Conservation (phyloP, 2,113 vertebrate genomes). For the Fulica atra region DNA sequence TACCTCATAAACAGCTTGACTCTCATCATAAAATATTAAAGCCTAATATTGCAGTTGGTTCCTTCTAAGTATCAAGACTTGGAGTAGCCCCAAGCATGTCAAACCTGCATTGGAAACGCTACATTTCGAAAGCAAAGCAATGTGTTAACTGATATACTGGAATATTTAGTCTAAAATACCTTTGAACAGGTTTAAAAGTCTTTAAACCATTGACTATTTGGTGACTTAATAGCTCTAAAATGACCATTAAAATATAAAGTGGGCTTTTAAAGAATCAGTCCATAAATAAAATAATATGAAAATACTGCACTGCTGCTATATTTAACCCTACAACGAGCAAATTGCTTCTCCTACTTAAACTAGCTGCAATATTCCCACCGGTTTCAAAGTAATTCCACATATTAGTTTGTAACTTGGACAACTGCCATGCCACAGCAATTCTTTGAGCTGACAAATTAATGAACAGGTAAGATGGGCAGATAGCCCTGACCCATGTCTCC, state of each 20-base stretch:
- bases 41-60: slow-evolving; percentile 50
- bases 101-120: not conserved
- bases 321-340: slow-evolving; percentile 15
- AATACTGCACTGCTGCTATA: not conserved
- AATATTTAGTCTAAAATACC: slow-evolving; percentile 29
- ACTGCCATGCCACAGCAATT: not conserved
- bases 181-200: not conserved
- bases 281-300: slow-evolving; percentile 9
- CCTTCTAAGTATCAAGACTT: slow-evolving; percentile 26
- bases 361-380: not conserved
- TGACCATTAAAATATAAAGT: slow-evolving; percentile 28
- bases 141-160: not conserved
- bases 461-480: not conserved
- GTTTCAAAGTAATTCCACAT: slow-evolving; percentile 36
- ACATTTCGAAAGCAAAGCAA: slow-evolving; percentile 14
- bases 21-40: slow-evolving; percentile 61
- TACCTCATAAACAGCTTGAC: slow-evolving; percentile 36
- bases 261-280: not conserved
- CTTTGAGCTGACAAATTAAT: slow-evolving; percentile 40
- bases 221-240: slow-evolving; percentile 12
- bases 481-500: not conserved
- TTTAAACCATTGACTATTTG: slow-evolving; percentile 12
- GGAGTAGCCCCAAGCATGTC: slow-evolving; percentile 44
- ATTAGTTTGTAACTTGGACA: slow-evolving; percentile 6
- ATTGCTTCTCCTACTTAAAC: not conserved